These are phyloP conservation scores for Matsumyia berberina DNA, from an alignment of 2,888 invertebrate species.

Conservation along the genomic window DNA sequence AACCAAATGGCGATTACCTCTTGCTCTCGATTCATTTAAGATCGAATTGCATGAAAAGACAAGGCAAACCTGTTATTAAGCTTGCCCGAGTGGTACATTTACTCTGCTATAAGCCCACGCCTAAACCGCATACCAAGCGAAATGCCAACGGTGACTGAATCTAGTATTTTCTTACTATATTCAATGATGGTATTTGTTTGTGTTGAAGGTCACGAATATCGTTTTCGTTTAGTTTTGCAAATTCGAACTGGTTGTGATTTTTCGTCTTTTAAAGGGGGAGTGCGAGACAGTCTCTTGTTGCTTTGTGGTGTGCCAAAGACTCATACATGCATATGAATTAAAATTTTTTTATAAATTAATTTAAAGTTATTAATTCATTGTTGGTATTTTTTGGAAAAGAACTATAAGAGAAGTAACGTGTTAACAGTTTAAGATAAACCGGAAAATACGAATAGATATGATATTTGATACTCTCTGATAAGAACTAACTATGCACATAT, in stretches of 20 bases:
- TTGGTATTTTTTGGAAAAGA: too few species aligned
- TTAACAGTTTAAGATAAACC: too few species aligned
- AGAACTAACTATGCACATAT: too few species aligned
- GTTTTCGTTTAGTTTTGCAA: slow-evolving; percentile 53
- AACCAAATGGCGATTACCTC: too few species aligned
- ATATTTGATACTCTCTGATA: too few species aligned
- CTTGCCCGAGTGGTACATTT: slow-evolving; percentile 19
- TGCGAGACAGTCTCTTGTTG: slow-evolving; percentile 18
- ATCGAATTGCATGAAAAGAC: slow-evolving; percentile 14
- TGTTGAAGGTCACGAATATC: slow-evolving; percentile 55
- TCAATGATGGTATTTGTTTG: slow-evolving; percentile 34
- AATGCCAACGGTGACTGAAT: slow-evolving; percentile 64
- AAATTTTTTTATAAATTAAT: slow-evolving; percentile 3
- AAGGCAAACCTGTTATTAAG: slow-evolving; percentile 52
- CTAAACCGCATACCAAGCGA: slow-evolving; percentile 7
- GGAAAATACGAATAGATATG: too few species aligned
- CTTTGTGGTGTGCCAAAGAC: neutral
- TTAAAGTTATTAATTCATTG: slow-evolving; percentile 3
- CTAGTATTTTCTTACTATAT: slow-evolving; percentile 45
- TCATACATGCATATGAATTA: too few species aligned
- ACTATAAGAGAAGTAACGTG: too few species aligned
- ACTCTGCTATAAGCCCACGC: slow-evolving; percentile 32
- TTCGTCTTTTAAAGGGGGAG: slow-evolving; percentile 31
- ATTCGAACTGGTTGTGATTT: slow-evolving; percentile 43
- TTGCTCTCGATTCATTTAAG: neutral